phyloP scores from a whole-genome alignment of 1,140 invertebrate genomes.

The Eupristina koningsbergeri region DNA sequence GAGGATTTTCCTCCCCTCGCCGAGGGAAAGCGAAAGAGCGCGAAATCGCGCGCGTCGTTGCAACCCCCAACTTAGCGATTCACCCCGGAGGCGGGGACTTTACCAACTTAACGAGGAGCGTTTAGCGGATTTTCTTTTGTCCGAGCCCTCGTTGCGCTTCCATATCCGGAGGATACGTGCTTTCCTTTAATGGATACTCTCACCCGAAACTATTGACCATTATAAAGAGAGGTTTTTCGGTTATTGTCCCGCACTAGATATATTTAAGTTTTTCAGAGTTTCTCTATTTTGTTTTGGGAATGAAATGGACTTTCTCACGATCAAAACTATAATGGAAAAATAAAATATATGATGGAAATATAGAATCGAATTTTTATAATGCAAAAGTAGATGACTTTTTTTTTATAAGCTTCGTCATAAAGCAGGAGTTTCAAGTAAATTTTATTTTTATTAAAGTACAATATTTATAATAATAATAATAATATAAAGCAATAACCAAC shows the following conservation, averaged over 20 bases:
- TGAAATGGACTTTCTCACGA: not conserved
- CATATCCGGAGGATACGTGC: not conserved
- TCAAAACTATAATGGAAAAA: not conserved
- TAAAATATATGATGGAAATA: not conserved
- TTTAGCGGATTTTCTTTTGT: slow-evolving; percentile 36
- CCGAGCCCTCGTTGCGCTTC: not conserved
- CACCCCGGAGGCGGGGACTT: not conserved
- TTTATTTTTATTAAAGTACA: too few relatives aligned
- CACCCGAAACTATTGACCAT: not conserved
- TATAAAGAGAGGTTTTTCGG: slow-evolving; percentile 11
- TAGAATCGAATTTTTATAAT: too few relatives aligned
- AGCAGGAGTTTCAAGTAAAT: too few relatives aligned
- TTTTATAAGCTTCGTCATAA: too few relatives aligned
- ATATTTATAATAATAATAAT: too few relatives aligned
- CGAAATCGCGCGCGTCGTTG: not conserved
- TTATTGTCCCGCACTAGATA: not conserved
- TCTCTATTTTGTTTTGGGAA: not conserved
- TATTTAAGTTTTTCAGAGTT: not conserved
- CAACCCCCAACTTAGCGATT: slow-evolving; percentile 6
- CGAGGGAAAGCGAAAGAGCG: not conserved
- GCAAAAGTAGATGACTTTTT: too few relatives aligned
- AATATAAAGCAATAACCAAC: too few relatives aligned
- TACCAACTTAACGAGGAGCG: slow-evolving; percentile 12
- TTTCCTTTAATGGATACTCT: slow-evolving; percentile 16
- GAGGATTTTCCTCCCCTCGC: not conserved